A percentile compares a stretch with the other conserved stretches of the same genome.
phyloP scores from a whole-genome alignment of 1,140 invertebrate species.

The Rhopalosiphum padi region DNA sequence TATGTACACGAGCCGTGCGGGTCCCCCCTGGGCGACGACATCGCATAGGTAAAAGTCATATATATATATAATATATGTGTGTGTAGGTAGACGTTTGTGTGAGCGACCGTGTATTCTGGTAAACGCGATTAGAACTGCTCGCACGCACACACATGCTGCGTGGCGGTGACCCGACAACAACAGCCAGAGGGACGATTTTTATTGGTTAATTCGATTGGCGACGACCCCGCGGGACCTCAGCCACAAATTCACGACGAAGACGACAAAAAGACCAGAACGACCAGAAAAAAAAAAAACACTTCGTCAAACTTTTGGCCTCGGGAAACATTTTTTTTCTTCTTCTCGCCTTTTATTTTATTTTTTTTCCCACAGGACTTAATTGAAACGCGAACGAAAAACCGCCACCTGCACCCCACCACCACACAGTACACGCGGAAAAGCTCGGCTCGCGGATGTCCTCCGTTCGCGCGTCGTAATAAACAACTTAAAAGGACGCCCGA shows the following conservation, averaged over 20 bases:
- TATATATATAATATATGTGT: background rate
- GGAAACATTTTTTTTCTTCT: conserved; percentile 22
- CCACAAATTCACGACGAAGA: background rate
- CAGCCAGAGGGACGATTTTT: conserved; percentile 46
- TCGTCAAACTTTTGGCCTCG: conserved; percentile 57
- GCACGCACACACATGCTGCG: background rate
- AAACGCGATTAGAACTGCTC: conserved; percentile 42
- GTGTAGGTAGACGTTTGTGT: background rate
- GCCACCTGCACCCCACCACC: background rate
- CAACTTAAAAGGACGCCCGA: conserved; percentile 22
- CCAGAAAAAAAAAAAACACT: conserved; percentile 42
- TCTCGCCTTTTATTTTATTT: conserved; percentile 24
- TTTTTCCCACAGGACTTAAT: conserved; percentile 51
- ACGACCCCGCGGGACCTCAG: conserved; percentile 46
- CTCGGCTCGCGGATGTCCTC: background rate
- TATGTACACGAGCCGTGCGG: background rate
- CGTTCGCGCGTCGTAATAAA: conserved; percentile 22
- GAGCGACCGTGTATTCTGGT: background rate
- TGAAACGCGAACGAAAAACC: conserved; percentile 42
- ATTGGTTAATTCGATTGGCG: conserved; percentile 57
- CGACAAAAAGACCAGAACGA: background rate
- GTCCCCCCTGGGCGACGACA: conserved; percentile 18
- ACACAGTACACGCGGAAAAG: background rate
- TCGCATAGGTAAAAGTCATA: conserved; percentile 37
- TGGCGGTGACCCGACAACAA: conserved; percentile 21